These are phyloP conservation scores for Numenius phaeopus DNA, from an alignment of 2,797 vertebrate genomes.

Conservation along the genomic window DNA sequence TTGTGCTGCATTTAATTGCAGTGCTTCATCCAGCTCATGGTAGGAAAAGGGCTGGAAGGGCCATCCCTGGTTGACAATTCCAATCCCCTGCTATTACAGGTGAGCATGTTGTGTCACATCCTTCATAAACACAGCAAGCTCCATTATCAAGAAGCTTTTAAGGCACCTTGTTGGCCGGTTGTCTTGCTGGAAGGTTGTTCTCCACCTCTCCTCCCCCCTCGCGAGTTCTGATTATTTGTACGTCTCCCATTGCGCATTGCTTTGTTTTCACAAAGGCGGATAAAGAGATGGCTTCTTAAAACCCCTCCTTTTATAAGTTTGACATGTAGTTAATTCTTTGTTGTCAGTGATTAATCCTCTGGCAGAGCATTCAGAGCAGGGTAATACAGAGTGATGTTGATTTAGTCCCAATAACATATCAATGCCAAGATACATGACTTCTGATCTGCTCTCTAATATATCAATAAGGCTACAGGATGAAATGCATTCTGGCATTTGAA, in stretches of 20 bases:
- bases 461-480: background rate
- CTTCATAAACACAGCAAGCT: background rate
- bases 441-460: background rate
- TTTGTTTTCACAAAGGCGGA: conserved; percentile 31
- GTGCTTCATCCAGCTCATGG: background rate
- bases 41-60: background rate
- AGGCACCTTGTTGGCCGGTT: background rate
- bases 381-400: background rate
- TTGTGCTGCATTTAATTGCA: background rate
- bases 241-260: fast-evolving
- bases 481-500: background rate
- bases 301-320: background rate
- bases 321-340: conserved; percentile 15
- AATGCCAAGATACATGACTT: conserved; percentile 2
- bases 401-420: conserved; percentile 10
- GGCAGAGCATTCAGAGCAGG: background rate
- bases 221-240: background rate
- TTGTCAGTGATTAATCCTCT: conserved; percentile 1
- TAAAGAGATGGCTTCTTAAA: conserved; percentile 4
- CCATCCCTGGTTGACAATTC: background rate
- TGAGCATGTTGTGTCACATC: background rate
- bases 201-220: background rate
- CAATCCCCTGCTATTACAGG: background rate
- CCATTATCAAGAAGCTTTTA: background rate
- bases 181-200: background rate